Evolutionary conservation across 2,888 invertebrate genomes (phyloP), one percentile per base, ranked within the genome.

Genomic region (Halocaridina rubra): DNA sequence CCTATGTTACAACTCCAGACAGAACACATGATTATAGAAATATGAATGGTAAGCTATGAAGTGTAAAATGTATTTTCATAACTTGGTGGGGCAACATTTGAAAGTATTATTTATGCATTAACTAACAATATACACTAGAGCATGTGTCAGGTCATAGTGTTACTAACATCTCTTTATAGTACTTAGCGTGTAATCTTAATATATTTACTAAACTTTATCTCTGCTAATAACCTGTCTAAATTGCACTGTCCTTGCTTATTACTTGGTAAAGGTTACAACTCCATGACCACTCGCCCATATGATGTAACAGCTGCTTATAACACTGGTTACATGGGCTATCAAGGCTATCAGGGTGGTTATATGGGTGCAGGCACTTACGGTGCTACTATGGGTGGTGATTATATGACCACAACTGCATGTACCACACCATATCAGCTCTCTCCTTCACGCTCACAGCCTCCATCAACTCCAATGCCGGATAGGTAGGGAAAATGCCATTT

Each of bases 191-290:
- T n/a, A n/a, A n/a, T n/a, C n/a, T n/a, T n/a, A n/a, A n/a, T n/a
- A n/a, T n/a, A n/a, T n/a, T n/a, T n/a, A n/a, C n/a, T n/a, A n/a
- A n/a, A n/a, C n/a, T n/a, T n/a, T n/a, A n/a, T n/a, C n/a, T n/a
- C n/a, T n/a, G n/a, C n/a, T n/a, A n/a, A n/a, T n/a, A n/a, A n/a
- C n/a, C n/a, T n/a, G n/a, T n/a, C n/a, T n/a, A n/a, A n/a, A n/a
- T n/a, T n/a, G n/a, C n/a, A n/a, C n/a, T n/a, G n/a, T n/a, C n/a
- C n/a, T n/a, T n/a, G n/a, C n/a, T n/a, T n/a, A n/a, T n/a, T n/a
- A n/a, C n/a, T n/a, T n/a, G n/a, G n/a, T n/a, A 76, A 81, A 88
- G 88, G 88, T 59, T 88, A 88, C 84, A 88, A 88, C 82, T 67
- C 86, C 74, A 88, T 88, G 88, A 88, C 86, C n/a, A 88, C 82